These are phyloP conservation scores for Cheilosia variabilis DNA, from an alignment of 2,888 invertebrate species.

Conservation along the genomic window DNA sequence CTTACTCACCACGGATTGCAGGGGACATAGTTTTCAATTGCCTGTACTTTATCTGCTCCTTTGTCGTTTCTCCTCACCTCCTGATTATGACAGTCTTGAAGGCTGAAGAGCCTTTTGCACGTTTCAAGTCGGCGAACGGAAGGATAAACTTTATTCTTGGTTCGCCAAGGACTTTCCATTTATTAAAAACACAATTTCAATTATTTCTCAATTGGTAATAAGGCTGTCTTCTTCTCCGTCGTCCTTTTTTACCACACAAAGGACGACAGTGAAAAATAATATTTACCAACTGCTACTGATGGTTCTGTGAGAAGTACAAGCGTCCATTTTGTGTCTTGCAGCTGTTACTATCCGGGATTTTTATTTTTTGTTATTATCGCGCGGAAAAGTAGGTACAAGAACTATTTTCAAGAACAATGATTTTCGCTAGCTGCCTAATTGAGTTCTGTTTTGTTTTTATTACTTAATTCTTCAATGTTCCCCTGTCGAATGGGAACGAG, in stretches of 20 bases:
- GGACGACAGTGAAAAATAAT: slow-evolving; percentile 1
- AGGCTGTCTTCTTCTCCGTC: background rate
- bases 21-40: slow-evolving; percentile 24
- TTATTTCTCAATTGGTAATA: slow-evolving; percentile 61
- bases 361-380: slow-evolving; percentile 12
- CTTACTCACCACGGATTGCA: slow-evolving; percentile 5
- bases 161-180: slow-evolving; percentile 46
- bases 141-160: slow-evolving; percentile 15
- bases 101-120: background rate
- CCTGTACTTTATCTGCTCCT: background rate
- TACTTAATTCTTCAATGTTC: slow-evolving; percentile 45
- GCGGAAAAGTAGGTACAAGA: slow-evolving; percentile 18
- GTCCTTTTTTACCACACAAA: slow-evolving; percentile 1
- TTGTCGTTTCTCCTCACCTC: background rate
- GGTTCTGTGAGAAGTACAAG: background rate
- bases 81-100: slow-evolving; percentile 23
- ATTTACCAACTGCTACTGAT: slow-evolving; percentile 21
- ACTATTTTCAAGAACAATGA: slow-evolving; percentile 26
- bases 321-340: slow-evolving; percentile 31
- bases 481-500: background rate
- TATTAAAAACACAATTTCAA: slow-evolving; percentile 67
- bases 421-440: slow-evolving; percentile 54
- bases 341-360: slow-evolving; percentile 18
- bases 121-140: slow-evolving; percentile 4
- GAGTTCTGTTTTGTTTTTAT: slow-evolving; percentile 58